Percentiles rank a stretch among this genome's conserved stretches.
Conservation (phyloP, 64 coral and sea anemone genomes). For the Pocillopora damicornis region DNA sequence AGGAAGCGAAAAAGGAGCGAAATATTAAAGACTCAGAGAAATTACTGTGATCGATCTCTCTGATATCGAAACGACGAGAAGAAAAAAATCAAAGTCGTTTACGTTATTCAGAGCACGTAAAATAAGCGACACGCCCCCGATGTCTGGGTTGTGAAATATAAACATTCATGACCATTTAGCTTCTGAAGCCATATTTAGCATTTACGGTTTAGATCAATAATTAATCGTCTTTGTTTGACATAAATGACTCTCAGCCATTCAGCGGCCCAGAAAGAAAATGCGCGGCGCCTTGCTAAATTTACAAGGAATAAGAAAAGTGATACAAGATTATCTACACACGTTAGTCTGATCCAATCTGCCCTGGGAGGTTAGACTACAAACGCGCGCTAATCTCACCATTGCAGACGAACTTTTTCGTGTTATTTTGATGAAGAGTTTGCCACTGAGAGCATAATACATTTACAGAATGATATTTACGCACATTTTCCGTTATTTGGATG, state of each 20-base stretch:
- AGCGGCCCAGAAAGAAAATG: neutral
- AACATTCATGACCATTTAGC: neutral
- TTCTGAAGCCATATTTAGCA: neutral
- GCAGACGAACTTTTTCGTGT: neutral
- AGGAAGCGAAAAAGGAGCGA: too few relatives aligned
- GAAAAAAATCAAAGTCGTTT: neutral
- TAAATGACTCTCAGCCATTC: neutral
- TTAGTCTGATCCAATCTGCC: neutral
- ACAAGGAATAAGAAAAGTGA: slow-evolving; percentile 1
- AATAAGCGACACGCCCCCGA: neutral
- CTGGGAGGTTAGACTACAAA: neutral
- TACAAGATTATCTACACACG: neutral
- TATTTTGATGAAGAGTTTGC: neutral
- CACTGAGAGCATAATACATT: neutral
- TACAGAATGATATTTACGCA: slow-evolving; percentile 35
- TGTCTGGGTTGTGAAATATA: too few relatives aligned
- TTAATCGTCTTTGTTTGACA: neutral
- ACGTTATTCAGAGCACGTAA: neutral
- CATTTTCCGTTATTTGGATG: slow-evolving; percentile 36
- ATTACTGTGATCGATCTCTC: too few relatives aligned
- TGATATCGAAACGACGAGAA: too few relatives aligned
- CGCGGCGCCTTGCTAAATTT: neutral
- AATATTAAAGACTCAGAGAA: too few relatives aligned
- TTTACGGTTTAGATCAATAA: neutral
- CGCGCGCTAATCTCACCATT: neutral